Conservation (phyloP, 2,888 invertebrate species). For the Catocala fraxini region DNA sequence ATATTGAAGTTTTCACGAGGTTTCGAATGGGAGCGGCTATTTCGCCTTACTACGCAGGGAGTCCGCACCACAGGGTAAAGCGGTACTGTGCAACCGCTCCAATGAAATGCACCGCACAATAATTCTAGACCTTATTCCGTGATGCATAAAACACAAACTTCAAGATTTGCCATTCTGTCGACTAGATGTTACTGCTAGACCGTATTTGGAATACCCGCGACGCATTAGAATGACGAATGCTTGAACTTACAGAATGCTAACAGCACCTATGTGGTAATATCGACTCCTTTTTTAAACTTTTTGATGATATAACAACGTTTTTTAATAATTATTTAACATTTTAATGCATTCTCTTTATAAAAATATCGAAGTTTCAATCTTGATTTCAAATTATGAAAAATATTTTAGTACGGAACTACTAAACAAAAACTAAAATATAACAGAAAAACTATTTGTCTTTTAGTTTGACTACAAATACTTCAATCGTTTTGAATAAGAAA, state of each 20-base stretch:
- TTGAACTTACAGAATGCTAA: conserved; percentile 68
- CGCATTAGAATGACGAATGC: conserved; percentile 78
- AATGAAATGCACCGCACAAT: conserved; percentile 67
- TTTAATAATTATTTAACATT: not conserved
- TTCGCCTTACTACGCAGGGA: conserved; percentile 14
- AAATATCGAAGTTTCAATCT: too few relatives aligned
- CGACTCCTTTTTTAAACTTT: conserved; percentile 67
- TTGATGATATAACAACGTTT: not conserved
- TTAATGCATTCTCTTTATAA: too few relatives aligned
- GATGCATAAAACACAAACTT: conserved; percentile 64
- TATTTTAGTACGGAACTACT: too few relatives aligned
- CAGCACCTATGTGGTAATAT: conserved; percentile 64
- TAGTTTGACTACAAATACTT: too few relatives aligned
- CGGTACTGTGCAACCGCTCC: conserved; percentile 62
- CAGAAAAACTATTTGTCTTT: too few relatives aligned
- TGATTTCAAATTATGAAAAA: too few relatives aligned
- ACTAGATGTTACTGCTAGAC: conserved; percentile 81
- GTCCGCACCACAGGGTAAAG: conserved; percentile 53
- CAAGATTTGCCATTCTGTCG: conserved; percentile 84
- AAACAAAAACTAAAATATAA: too few relatives aligned
- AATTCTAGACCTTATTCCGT: conserved; percentile 61
- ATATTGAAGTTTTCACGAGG: conserved; percentile 58
- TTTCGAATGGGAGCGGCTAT: conserved; percentile 47
- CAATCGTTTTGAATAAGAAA: too few relatives aligned
- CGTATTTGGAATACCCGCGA: conserved; percentile 74